Base-by-base conservation (phyloP, 2,888 invertebrate genomes). In the Ormyrus labotus region DNA sequence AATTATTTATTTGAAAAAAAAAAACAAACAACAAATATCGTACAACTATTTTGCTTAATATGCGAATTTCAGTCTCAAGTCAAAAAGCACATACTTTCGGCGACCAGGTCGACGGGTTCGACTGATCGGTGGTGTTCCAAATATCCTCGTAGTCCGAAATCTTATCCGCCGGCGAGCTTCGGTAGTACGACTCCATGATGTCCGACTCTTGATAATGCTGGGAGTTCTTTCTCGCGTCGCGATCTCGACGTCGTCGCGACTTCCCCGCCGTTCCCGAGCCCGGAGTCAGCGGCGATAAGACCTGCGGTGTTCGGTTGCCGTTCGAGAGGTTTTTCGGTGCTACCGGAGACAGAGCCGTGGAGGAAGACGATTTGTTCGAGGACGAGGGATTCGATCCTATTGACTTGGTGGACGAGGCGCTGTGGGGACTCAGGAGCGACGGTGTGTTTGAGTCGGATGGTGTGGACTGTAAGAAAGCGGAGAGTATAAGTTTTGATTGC, bases 71-170 rank as follows among this genome's bases (percentile, higher is more conserved):
- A 34, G 34, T 34, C 2, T 34, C 34, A 4, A 34, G 34, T 34
- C 3, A 34, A 34, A 34, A 34, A 34, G 34, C 34, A 34, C 34
- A 34, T 34, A 77, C 78, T 76, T 89, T 88, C 8, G 89, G 89
- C 11, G 89, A 89, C 89, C 90, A 90, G 10, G 89, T 89, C 2
- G 89, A 88, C 9, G 87, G 88, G 75, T 89, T 90, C 64, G 90
- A 90, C 63, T 89, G 89, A 51, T 90, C 90, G n/a, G 90, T 90
- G 10, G 90, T 88, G 74, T 90, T 90, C 98, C 98, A 98, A 85
- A 98, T 95, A 89, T 98, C 98, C 92, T 98, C 98, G 89, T 98
- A 98, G 91, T 98, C 98, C 86, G 97, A 97, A 65, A 96, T 95
- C 92, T 98, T 98, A 89, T 98, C 98, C 82, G 96, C 95, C 53